A percentile compares a stretch with the other conserved stretches of the same genome.
phyloP scores from a whole-genome alignment of 2,888 invertebrate species.

The Habroteleia sp. region DNA sequence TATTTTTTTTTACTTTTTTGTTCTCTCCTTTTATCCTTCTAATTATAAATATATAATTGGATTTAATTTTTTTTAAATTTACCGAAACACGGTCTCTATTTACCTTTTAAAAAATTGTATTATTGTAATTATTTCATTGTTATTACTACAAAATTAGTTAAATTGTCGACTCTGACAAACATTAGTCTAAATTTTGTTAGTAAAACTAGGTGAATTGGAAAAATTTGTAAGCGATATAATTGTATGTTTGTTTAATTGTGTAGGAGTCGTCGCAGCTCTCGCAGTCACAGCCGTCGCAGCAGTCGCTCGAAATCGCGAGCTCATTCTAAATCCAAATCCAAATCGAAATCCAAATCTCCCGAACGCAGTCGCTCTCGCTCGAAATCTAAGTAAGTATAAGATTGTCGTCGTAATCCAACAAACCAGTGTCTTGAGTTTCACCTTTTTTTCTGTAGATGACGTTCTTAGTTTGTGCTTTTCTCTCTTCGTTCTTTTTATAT shows the following conservation, averaged over 20 bases:
- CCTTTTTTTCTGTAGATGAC: constrained; percentile 41
- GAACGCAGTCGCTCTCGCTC: constrained; percentile 85
- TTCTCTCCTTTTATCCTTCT: too few relatives aligned
- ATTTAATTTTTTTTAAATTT: too few relatives aligned
- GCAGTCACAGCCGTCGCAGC: constrained; percentile 82
- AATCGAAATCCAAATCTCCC: constrained; percentile 85
- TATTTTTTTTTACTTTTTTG: too few relatives aligned
- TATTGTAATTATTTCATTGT: too few relatives aligned
- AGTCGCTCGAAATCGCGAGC: constrained; percentile 85
- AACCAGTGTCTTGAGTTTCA: constrained; percentile 14
- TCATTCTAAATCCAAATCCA: constrained; percentile 88
- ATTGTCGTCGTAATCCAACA: not conserved
- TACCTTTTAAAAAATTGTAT: too few relatives aligned
- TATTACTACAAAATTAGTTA: too few relatives aligned
- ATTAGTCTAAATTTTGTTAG: too few relatives aligned
- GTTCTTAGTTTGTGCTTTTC: constrained; percentile 58
- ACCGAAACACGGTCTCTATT: too few relatives aligned
- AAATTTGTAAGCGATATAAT: too few relatives aligned
- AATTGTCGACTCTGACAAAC: too few relatives aligned
- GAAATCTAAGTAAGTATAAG: constrained; percentile 86
- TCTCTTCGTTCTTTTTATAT: constrained; percentile 54
- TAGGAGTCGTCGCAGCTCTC: constrained; percentile 81
- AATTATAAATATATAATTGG: too few relatives aligned
- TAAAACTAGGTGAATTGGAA: too few relatives aligned
- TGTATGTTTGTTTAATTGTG: constrained; percentile 65